Percentiles rank a stretch among this genome's conserved stretches.
These are phyloP conservation scores for Thera obeliscata DNA, from an alignment of 2,888 invertebrate species.

Conservation along the genomic window DNA sequence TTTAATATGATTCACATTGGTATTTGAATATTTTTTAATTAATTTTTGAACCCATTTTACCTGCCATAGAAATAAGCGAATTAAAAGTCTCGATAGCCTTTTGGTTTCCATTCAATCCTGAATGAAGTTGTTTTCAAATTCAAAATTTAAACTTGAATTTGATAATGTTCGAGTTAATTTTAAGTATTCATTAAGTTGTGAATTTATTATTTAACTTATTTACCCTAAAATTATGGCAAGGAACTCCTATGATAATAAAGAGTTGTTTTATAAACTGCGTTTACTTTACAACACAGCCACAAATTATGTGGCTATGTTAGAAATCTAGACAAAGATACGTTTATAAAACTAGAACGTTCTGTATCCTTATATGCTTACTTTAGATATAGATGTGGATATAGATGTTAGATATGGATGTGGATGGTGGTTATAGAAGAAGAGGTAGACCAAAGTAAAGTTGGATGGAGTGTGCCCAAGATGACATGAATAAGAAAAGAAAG, in stretches of 20 bases:
- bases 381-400: no score
- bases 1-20: slow-evolving; percentile 61
- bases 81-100: slow-evolving; percentile 60
- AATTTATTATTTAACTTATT: slow-evolving; percentile 83
- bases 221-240: slow-evolving; percentile 83
- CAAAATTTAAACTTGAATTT: slow-evolving; percentile 65
- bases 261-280: slow-evolving; percentile 64
- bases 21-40: slow-evolving; percentile 69
- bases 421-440: no score
- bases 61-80: slow-evolving; percentile 82
- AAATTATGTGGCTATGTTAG: no score
- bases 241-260: slow-evolving; percentile 80
- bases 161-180: slow-evolving; percentile 76
- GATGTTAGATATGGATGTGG: no score
- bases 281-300: slow-evolving; percentile 39
- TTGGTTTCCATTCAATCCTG: slow-evolving; percentile 39
- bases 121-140: slow-evolving; percentile 55
- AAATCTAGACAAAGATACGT: no score
- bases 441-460: no score
- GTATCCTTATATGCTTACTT: no score
- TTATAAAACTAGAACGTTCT: no score
- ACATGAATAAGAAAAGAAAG: no score
- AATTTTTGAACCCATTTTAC: slow-evolving; percentile 79
- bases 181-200: slow-evolving; percentile 84
- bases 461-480: no score